phyloP scores from a whole-genome alignment of 2,888 invertebrate species.

The Campoplex nolae region DNA sequence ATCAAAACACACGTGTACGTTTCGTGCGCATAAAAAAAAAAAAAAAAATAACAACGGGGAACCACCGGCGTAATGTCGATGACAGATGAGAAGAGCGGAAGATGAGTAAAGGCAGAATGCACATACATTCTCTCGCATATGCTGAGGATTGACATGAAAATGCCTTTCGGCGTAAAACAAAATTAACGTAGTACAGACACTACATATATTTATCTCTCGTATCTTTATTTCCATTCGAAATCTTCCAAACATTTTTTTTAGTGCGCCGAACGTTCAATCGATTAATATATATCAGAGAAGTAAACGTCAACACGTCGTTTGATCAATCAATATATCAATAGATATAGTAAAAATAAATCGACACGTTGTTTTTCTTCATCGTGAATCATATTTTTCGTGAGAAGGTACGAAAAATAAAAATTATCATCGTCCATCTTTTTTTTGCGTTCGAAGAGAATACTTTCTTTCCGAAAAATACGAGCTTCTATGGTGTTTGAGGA shows the following conservation, averaged over 20 bases:
- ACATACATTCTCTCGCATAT: not conserved
- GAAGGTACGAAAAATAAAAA: not conserved
- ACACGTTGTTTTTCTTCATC: not conserved
- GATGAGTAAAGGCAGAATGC: too few species aligned
- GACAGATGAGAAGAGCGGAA: too few species aligned
- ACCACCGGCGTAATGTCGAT: not conserved
- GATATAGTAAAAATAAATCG: not conserved
- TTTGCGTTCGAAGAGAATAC: not conserved
- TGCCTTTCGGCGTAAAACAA: not conserved
- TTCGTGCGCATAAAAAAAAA: not conserved
- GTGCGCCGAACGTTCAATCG: not conserved
- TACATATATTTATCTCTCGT: not conserved
- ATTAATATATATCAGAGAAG: not conserved
- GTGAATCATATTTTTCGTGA: not conserved
- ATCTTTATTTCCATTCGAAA: not conserved
- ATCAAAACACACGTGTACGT: not conserved
- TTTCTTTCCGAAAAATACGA: not conserved
- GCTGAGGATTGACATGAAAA: not conserved
- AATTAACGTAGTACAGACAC: not conserved
- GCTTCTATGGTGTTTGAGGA: not conserved
- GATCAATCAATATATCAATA: not conserved
- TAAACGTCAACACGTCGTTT: not conserved
- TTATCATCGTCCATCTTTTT: not conserved
- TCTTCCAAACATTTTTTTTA: not conserved
- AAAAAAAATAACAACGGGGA: not conserved